Evolutionary conservation across 2,797 vertebrate species (phyloP), one percentile per base, ranked within the genome.

Genomic region (Danio tinwini): DNA sequence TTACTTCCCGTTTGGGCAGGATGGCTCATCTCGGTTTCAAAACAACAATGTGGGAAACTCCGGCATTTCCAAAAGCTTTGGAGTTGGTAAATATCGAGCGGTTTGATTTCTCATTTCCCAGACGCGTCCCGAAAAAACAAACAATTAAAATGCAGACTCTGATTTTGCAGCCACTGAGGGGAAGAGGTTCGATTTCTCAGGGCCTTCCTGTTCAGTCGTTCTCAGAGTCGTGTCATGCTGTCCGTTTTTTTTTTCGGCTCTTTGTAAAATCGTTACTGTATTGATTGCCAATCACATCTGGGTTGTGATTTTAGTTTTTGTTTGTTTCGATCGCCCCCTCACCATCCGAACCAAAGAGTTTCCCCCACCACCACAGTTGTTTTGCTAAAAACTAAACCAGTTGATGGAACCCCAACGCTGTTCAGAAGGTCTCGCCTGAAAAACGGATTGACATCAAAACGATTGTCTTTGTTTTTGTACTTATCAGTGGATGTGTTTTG

Each of bases 401-500:
- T 40, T 10, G 63, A 68, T 69, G 42, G 56, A 65, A 83, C 76
- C 76, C 52, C 50, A 21, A 16, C 37, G 21, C 73, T 52, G 68
- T 77, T 52, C 53, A 29, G 72, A 80, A 79, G 64, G 69, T 56
- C 75, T 78, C 67, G 73, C 64, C 77, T 67, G 81, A 85, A 29
- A 29, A 29, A 29, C 74, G 37, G 7, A 85, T 85, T 63, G 79
- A 88, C 80, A 82, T 86, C 67, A 88, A 85, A 88, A 85, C 85
- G 87, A 88, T 92, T 88, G 87, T 91, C 92, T 93, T 92, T 93
- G 90, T 83, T 86, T 86, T 86, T 86, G 80, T 86, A 86, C 75
- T 81, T 93, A 93, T 88, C 87, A 84, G 88, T 92, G 88, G 90
- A 91, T 92, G 92, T 86, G 86, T 88, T 89, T 85, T 92, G 88